phyloP scores from a whole-genome alignment of 2,113 vertebrate species.

The Aspiorhynchus laticeps region DNA sequence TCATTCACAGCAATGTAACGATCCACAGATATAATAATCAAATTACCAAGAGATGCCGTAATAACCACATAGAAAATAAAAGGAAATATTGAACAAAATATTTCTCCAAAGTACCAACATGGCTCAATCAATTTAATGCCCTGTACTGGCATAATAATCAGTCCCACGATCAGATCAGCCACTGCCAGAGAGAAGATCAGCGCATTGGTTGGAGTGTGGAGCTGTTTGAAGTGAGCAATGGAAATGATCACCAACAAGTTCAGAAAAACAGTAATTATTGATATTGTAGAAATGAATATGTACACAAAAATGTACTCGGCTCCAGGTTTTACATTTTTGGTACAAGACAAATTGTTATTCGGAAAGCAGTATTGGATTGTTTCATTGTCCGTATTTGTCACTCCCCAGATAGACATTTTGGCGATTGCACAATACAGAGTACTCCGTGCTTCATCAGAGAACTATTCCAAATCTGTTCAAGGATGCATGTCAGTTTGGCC shows the following conservation, averaged over 20 bases:
- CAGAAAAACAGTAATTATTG: conserved; percentile 42
- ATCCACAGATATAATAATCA: conserved; percentile 67
- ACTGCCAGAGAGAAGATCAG: conserved; percentile 71
- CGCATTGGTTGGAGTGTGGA: conserved; percentile 72
- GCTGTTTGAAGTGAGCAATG: conserved; percentile 72
- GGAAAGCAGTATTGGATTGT: conserved; percentile 9
- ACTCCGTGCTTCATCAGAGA: background rate
- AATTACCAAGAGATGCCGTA: conserved; percentile 58
- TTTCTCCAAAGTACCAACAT: conserved; percentile 69
- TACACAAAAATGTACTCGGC: conserved; percentile 12
- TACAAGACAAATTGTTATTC: background rate
- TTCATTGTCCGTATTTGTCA: background rate
- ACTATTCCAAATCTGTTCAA: background rate
- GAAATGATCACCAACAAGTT: conserved; percentile 60
- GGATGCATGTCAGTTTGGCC: background rate
- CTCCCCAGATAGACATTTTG: background rate
- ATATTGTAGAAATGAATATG: conserved; percentile 19
- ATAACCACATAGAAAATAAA: conserved; percentile 57
- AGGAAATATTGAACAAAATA: conserved; percentile 60
- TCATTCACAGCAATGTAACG: conserved; percentile 65
- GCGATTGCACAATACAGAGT: background rate
- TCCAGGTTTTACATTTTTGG: background rate
- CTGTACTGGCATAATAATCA: conserved; percentile 83
- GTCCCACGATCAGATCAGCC: conserved; percentile 67
- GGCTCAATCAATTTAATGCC: conserved; percentile 49